Base-by-base conservation (phyloP, 2,797 vertebrate genomes). In the Bovichtus variegatus region DNA sequence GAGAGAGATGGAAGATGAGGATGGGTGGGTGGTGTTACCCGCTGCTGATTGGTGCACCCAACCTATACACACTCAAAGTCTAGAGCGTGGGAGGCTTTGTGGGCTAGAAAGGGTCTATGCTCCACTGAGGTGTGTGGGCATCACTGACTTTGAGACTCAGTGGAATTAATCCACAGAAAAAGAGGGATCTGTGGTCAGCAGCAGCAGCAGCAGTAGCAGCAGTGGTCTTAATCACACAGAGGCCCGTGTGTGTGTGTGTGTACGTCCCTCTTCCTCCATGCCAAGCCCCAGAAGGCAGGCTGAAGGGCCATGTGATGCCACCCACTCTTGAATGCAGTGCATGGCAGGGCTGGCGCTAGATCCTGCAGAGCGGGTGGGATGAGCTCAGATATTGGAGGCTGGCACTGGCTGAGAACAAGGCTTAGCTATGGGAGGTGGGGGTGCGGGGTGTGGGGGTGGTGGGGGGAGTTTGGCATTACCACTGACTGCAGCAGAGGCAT, bases 361-460 rank as follows among this genome's bases (percentile, higher is more conserved):
- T 83, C 82, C 90, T 74, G 79, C 59, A 27, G 87, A 80, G 90
- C 79, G 85, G 85, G 84, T 91, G 87, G 89, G 91, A 92, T 91
- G 92, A 90, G 91, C 87, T 91, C 88, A 87, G 88, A 85, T 88
- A 81, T 70, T 87, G 89, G 90, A 92, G 91, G 86, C 90, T 91
- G 90, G 91, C 91, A 93, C 90, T 85, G 83, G 83, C 78, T 79
- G 83, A 89, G 87, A 90, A 91, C 86, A 90, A 90, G 90, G 91
- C 89, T 91, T 78, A 82, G 87, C 86, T 86, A 76, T 85, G 71
- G 86, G 74, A 75, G 72, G 80, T 78, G 69, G 57, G 38, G 71
- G 65, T 41, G 27, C 66, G 34, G 61, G 4, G 62, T 12, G 31
- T 21, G 6, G 19, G 43, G 29, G 7, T 8, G 60, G 75, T 58